Conservation (phyloP, 2,797 vertebrate species). For the Gallinago solitaria region DNA sequence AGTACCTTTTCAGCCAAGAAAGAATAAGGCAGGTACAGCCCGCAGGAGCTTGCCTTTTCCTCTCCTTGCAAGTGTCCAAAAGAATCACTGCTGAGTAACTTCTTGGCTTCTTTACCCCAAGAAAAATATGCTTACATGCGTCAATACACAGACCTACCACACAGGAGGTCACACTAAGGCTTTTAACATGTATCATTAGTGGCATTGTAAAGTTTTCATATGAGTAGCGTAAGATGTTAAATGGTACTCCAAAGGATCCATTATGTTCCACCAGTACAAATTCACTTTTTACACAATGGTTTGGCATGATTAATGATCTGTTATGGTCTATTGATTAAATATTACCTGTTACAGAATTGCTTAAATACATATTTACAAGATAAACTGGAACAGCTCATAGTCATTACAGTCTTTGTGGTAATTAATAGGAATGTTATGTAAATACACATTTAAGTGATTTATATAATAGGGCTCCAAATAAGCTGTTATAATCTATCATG, state of each 20-base stretch:
- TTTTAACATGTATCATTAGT: background rate
- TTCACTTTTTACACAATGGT: conserved; percentile 60
- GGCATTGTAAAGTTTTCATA: background rate
- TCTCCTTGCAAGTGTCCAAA: background rate
- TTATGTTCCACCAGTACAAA: conserved; percentile 42
- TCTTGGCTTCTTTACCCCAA: background rate
- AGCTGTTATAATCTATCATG: conserved; percentile 77
- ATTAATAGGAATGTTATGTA: conserved; percentile 81
- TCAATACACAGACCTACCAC: background rate
- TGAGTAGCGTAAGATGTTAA: background rate
- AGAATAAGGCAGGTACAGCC: background rate
- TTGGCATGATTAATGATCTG: conserved; percentile 70
- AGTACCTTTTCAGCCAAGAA: background rate
- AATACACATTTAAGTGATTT: conserved; percentile 82
- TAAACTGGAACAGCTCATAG: conserved; percentile 65
- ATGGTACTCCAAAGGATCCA: conserved; percentile 14
- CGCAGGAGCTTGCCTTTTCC: background rate
- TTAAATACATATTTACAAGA: conserved; percentile 69
- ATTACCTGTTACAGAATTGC: conserved; percentile 65
- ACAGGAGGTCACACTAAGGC: background rate
- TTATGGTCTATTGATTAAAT: conserved; percentile 64
- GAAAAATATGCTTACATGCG: background rate
- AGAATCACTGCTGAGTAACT: background rate
- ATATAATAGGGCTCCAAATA: conserved; percentile 75
- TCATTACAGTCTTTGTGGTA: conserved; percentile 73